A percentile compares a stretch with the other conserved stretches of the same genome.
Evolutionary conservation across 2,113 vertebrate genomes (phyloP).

Genomic region (Turdus rufiventris): DNA sequence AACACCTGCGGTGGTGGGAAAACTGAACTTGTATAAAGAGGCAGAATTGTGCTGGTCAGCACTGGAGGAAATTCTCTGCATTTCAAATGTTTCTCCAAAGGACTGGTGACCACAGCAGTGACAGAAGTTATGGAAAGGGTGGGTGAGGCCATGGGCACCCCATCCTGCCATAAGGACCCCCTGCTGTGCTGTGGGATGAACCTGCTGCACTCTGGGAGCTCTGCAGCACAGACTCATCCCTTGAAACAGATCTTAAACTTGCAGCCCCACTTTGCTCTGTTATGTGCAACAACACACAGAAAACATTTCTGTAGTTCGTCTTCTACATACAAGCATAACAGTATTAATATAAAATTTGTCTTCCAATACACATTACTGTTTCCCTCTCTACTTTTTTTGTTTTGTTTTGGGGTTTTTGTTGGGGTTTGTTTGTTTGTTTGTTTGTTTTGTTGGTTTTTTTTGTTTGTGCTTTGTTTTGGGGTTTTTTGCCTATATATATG

Average conservation of each 20-base stretch:
- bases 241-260: neutral
- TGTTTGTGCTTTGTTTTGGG: too few relatives aligned
- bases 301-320: neutral
- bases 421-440: too few relatives aligned
- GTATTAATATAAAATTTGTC: neutral
- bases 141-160: neutral
- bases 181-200: rapidly evolving
- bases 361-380: neutral
- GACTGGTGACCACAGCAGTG: neutral
- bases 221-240: neutral
- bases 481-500: neutral
- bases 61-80: neutral
- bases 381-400: rapidly evolving
- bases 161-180: neutral
- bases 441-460: too few relatives aligned
- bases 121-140: neutral
- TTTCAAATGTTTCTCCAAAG: neutral
- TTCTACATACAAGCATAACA: neutral
- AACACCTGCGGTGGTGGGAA: neutral
- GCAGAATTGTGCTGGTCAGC: neutral
- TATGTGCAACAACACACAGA: neutral
- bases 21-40: neutral
- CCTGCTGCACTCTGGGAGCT: neutral
- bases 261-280: neutral
- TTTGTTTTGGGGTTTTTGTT: too few relatives aligned